Conservation (phyloP, 2,113 vertebrate genomes). For the Ophthalmolycus amberensis region DNA sequence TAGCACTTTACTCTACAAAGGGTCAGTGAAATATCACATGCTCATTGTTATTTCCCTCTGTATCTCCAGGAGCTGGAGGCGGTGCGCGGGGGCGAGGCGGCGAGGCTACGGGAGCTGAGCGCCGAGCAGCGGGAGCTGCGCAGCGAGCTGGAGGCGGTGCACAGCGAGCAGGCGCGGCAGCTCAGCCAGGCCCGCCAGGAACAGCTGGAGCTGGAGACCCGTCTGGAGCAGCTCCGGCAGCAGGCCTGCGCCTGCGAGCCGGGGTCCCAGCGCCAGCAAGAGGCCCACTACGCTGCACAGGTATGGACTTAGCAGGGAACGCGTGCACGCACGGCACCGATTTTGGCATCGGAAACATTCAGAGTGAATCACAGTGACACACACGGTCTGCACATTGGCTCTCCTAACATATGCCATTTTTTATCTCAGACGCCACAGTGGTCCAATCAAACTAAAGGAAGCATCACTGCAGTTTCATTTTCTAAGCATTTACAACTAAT, state of each 20-base stretch:
- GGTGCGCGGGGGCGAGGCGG: slow-evolving; percentile 87
- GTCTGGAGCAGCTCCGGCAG: slow-evolving; percentile 94
- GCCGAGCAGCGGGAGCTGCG: slow-evolving; percentile 93
- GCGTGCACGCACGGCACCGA: background rate
- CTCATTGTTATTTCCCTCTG: slow-evolving; percentile 2
- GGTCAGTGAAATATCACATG: slow-evolving; percentile 27
- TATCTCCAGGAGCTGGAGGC: slow-evolving; percentile 86
- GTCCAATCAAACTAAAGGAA: background rate
- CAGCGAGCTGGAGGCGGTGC: slow-evolving; percentile 93
- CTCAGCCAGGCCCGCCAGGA: slow-evolving; percentile 94
- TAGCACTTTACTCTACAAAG: slow-evolving; percentile 9
- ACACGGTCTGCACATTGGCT: background rate
- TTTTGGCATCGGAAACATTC: background rate
- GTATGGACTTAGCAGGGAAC: slow-evolving; percentile 74
- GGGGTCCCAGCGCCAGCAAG: slow-evolving; percentile 89
- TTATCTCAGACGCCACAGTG: slow-evolving; percentile 1
- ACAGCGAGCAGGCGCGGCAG: slow-evolving; percentile 92
- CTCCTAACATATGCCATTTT: slow-evolving; percentile 4
- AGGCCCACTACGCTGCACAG: slow-evolving; percentile 94
- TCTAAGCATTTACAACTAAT: background rate
- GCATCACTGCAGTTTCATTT: background rate
- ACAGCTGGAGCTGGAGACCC: slow-evolving; percentile 94
- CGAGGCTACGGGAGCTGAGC: slow-evolving; percentile 90
- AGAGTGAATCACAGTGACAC: background rate
- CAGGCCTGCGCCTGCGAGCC: slow-evolving; percentile 94